These are phyloP conservation scores for Schlechtendalia chinensis DNA, from an alignment of 1,140 invertebrate species.

Conservation along the genomic window DNA sequence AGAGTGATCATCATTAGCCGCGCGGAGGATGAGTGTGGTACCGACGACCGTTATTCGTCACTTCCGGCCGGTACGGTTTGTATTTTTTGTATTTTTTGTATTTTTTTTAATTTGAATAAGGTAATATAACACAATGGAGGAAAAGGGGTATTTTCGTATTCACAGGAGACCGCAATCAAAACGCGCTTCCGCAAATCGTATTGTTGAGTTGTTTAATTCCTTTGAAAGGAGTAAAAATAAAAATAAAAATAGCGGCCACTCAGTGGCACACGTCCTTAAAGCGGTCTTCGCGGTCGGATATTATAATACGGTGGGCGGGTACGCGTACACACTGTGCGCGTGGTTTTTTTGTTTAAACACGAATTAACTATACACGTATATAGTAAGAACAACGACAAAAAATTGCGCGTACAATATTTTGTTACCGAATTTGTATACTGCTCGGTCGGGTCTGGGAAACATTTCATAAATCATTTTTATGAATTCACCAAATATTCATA, in stretches of 20 bases:
- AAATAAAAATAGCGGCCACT: not conserved
- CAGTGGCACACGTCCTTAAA: not conserved
- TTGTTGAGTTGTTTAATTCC: slow-evolving; percentile 13
- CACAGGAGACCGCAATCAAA: slow-evolving; percentile 29
- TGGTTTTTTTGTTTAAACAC: not conserved
- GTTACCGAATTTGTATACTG: too few species aligned
- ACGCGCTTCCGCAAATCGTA: slow-evolving; percentile 23
- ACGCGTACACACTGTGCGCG: too few species aligned
- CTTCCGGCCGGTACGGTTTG: not conserved
- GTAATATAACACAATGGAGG: slow-evolving; percentile 15
- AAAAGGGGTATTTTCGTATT: not conserved
- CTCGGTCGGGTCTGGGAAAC: too few species aligned
- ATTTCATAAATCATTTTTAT: too few species aligned
- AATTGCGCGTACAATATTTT: too few species aligned
- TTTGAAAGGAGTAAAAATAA: not conserved
- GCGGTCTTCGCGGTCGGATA: not conserved
- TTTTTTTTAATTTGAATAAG: slow-evolving; percentile 1
- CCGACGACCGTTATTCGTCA: not conserved
- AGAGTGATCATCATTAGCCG: slow-evolving; percentile 15
- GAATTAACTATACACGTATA: not conserved
- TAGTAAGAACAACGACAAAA: not conserved
- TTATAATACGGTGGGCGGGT: not conserved
- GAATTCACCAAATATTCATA: too few species aligned
- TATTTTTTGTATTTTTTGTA: not conserved
- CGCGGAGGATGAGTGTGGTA: too few species aligned